Evolutionary conservation across 2,888 invertebrate species (phyloP).

Genomic region (Oeneis ivallda): DNA sequence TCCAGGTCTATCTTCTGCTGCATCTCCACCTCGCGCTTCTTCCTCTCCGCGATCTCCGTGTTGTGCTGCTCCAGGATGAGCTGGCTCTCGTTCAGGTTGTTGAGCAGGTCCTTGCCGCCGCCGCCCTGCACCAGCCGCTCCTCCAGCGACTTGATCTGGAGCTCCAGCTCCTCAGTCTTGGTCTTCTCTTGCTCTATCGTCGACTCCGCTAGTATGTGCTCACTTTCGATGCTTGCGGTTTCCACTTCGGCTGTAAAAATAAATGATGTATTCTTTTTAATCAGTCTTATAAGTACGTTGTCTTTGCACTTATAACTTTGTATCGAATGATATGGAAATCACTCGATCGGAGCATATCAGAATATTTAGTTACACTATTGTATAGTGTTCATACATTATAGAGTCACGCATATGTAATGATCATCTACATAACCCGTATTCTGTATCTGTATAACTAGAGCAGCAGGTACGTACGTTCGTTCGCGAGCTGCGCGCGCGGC

Average conservation of each 20-base stretch:
- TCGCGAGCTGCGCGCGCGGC: neutral
- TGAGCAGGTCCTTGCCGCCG: slow-evolving; percentile 90
- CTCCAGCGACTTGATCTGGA: slow-evolving; percentile 92
- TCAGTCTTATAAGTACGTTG: neutral
- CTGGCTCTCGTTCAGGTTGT: slow-evolving; percentile 97
- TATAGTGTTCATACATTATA: neutral
- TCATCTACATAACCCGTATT: too few species aligned
- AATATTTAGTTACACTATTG: slow-evolving; percentile 9
- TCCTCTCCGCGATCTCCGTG: slow-evolving; percentile 94
- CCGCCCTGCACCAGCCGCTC: slow-evolving; percentile 95
- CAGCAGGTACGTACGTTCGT: slow-evolving; percentile 6
- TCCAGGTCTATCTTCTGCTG: slow-evolving; percentile 95
- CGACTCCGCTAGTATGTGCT: slow-evolving; percentile 68
- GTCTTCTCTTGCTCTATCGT: slow-evolving; percentile 86
- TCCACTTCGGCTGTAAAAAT: slow-evolving; percentile 60
- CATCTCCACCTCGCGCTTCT: slow-evolving; percentile 94
- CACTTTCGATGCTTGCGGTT: slow-evolving; percentile 73
- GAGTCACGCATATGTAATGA: neutral
- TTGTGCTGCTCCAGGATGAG: slow-evolving; percentile 90
- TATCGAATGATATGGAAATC: neutral
- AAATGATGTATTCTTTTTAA: neutral
- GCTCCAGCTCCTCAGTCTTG: slow-evolving; percentile 88
- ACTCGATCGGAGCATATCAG: neutral
- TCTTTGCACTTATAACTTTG: neutral
- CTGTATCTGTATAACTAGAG: too few species aligned